Evolutionary conservation across 1,140 invertebrate species (phyloP), one percentile per base, ranked within the genome.

Genomic region (Aphis gossypii): DNA sequence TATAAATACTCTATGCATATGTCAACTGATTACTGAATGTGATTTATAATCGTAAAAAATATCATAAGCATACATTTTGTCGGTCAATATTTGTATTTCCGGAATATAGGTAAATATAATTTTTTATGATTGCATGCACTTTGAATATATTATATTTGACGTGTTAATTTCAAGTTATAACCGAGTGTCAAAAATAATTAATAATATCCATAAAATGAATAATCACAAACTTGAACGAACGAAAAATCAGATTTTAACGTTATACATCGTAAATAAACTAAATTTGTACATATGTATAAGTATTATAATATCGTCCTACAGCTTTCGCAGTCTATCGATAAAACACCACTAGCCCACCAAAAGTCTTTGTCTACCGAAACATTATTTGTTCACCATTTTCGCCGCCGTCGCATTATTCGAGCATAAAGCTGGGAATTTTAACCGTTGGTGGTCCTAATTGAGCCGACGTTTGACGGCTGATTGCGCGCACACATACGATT

Each of bases 361-460:
- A 68, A 68, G 30, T 68, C 60, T n/a, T 5, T 68, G 60, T 68
- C 60, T n/a, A n/a, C 30, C 11, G 14, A 68, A 68, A 68, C 41
- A 25, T 25, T 46, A 41, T 44, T 46, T 86, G 84, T 46, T 9
- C 8, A 11, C 84, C 38, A 41, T 46, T n/a, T 30, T n/a, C 25
- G 11, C 41, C 25, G 14, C 30, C 30, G 60, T 68, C 14, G 60
- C 60, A 68, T 68, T 86, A 86, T 41, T 90, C 51, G 89, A 68
- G 38, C 35, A 90, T 68, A 90, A 90, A 90, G 89, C 89, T 90
- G 89, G 89, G 89, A 90, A 90, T 60, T 90, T 90, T 56, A 56
- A 90, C 89, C 89, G 38, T 23, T 60, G 89, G 89, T 46, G 84
- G 84, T 25, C 38, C 89, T 56, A 60, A 90, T 68, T 68, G 56